Conservation (phyloP, 2,113 vertebrate species). For the Illadopsis cleaveri region DNA sequence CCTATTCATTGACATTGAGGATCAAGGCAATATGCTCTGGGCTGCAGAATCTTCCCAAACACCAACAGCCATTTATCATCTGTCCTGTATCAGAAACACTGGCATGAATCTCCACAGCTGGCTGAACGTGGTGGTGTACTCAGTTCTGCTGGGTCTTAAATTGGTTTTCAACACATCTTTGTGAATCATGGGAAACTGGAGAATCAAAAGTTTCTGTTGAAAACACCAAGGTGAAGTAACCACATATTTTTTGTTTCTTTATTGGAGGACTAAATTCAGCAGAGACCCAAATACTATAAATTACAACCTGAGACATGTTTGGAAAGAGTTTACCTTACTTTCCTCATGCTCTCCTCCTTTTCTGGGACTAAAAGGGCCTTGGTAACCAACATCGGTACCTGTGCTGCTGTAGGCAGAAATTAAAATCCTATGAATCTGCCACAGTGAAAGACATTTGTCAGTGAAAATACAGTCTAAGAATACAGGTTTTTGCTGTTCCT, state of each 20-base stretch:
- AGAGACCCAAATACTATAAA: neutral
- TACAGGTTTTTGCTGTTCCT: neutral
- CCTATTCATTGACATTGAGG: neutral
- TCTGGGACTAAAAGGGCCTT: neutral
- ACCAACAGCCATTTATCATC: conserved; percentile 26
- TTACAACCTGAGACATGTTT: neutral
- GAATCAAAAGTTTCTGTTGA: conserved; percentile 18
- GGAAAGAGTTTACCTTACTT: neutral
- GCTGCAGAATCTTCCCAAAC: neutral
- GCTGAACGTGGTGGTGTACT: neutral
- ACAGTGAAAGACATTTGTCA: neutral
- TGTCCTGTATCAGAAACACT: conserved; percentile 2
- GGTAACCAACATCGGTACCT: neutral
- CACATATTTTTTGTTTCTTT: neutral
- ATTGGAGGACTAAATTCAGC: neutral
- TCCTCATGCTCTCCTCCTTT: neutral
- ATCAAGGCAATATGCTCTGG: neutral
- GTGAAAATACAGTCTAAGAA: neutral
- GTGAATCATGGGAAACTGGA: neutral
- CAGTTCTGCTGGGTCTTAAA: conserved; percentile 4
- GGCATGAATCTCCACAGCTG: conserved; percentile 13
- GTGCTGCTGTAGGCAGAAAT: neutral
- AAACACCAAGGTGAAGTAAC: neutral
- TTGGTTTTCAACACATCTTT: neutral
- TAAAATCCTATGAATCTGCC: neutral